Conservation (phyloP, 1,140 invertebrate genomes). For the Calliphora vicina region DNA sequence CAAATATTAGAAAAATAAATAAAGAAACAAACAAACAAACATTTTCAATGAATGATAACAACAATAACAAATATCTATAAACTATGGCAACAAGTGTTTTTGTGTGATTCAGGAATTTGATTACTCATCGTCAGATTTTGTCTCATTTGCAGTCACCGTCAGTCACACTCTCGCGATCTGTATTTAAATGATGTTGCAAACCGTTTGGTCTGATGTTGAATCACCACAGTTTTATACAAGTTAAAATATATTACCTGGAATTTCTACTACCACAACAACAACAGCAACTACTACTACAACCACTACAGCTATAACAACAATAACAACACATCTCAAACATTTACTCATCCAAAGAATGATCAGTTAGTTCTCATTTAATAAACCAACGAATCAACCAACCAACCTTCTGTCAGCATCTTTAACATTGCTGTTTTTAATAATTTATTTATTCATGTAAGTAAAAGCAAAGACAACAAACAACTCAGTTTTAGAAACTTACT, state of each 20-base stretch:
- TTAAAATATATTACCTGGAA: slow-evolving; percentile 22
- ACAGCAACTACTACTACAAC: neutral
- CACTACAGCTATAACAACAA: neutral
- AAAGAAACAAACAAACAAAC: slow-evolving; percentile 10
- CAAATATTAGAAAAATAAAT: neutral
- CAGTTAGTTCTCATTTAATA: neutral
- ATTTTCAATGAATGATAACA: neutral
- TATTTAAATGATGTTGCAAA: slow-evolving; percentile 33
- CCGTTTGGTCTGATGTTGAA: slow-evolving; percentile 11
- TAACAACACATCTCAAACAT: neutral
- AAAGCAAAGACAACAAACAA: too few species aligned
- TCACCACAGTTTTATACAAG: slow-evolving; percentile 11
- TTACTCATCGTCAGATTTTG: slow-evolving; percentile 27
- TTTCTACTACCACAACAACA: neutral
- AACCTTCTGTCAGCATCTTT: too few species aligned
- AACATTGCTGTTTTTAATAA: too few species aligned
- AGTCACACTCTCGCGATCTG: neutral
- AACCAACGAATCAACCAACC: too few species aligned
- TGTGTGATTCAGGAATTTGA: neutral
- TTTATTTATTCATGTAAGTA: too few species aligned
- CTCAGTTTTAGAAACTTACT: too few species aligned
- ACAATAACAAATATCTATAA: neutral
- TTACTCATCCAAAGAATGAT: neutral
- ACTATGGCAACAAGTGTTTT: slow-evolving; percentile 15
- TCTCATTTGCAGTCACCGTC: neutral